Evolutionary conservation across 2,797 vertebrate species (phyloP), one percentile per base, ranked within the genome.

Genomic region (Esox lucius): DNA sequence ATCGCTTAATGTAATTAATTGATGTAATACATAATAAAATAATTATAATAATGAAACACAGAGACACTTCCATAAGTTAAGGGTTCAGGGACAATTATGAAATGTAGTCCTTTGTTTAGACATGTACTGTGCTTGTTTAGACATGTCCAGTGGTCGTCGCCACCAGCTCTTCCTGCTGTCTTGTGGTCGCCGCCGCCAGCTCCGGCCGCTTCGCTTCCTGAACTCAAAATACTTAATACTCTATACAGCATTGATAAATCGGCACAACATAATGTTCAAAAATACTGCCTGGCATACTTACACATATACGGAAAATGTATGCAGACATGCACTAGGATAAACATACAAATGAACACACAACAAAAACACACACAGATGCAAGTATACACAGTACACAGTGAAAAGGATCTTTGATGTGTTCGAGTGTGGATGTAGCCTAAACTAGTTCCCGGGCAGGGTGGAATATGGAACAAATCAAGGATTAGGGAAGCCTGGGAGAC

Each of bases 401-500:
- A 16, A 64, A 67, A 31, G 26, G 19, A 7, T 75, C 39, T 68
- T 75, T 68, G 51, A 75, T 39, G 51, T 68, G 48, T 75, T 46
- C 67, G 67, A 46, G 67, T 68, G 73, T 75, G 33, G 28, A 59
- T 69, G 35, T 49, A 68, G 51, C 33, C 17, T 68, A 66, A 22
- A 75, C 66, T 56, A 73, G 9, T 68, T 59, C 73, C 46, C 49
- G 33, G 65, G 31, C 65, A 26, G 31, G 51, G 62, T 73, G 62
- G 62, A 49, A 73, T 73, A 73, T 68, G 73, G 65, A 68, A 68
- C 19, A 51, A 74, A 74, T 74, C 64, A 56, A 19, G 31, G 73
- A 74, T 74, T 74, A 75, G 51, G 51, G n/a, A 69, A 42, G 74
- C 67, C 67, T 46, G 67, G 74, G 74, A 62, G 73, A 61, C 66